These are phyloP conservation scores for Erebia epiphron DNA, from an alignment of 2,888 invertebrate genomes.

Conservation along the genomic window DNA sequence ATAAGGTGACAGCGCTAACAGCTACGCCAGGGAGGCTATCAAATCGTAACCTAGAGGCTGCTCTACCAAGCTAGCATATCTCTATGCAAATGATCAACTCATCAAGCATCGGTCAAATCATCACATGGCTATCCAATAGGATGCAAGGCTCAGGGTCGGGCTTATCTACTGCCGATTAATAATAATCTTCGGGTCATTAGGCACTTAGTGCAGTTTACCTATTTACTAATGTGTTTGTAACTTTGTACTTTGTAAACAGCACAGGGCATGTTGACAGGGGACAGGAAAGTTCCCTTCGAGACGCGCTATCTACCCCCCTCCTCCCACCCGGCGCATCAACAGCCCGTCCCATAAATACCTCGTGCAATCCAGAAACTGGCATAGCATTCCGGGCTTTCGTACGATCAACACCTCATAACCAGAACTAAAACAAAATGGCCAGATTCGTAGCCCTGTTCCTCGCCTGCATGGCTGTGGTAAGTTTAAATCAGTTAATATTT, in stretches of 20 bases:
- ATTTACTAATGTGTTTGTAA: constrained; percentile 40
- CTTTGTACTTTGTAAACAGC: constrained; percentile 43
- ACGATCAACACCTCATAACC: constrained; percentile 53
- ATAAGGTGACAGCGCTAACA: too few relatives aligned
- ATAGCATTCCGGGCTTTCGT: constrained; percentile 41
- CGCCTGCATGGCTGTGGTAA: constrained; percentile 69
- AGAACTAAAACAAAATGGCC: constrained; percentile 53
- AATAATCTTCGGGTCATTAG: constrained; percentile 18
- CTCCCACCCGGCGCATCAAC: constrained; percentile 28
- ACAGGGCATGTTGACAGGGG: constrained; percentile 44
- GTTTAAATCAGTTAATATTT: constrained; percentile 41
- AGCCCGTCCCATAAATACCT: constrained; percentile 46
- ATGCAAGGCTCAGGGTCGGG: constrained; percentile 29
- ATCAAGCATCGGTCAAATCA: background rate
- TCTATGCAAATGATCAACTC: background rate
- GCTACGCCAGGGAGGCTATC: background rate
- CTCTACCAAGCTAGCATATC: background rate
- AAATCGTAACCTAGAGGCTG: background rate
- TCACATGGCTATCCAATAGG: constrained; percentile 18
- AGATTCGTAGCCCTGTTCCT: constrained; percentile 58
- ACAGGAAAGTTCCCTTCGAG: constrained; percentile 45
- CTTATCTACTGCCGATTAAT: constrained; percentile 23
- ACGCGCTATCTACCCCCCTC: constrained; percentile 36
- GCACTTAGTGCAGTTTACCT: constrained; percentile 38
- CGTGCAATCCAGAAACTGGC: constrained; percentile 33